Evolutionary conservation across 2,797 vertebrate genomes (phyloP).

Genomic region (Pipistrellus pygmaeus): DNA sequence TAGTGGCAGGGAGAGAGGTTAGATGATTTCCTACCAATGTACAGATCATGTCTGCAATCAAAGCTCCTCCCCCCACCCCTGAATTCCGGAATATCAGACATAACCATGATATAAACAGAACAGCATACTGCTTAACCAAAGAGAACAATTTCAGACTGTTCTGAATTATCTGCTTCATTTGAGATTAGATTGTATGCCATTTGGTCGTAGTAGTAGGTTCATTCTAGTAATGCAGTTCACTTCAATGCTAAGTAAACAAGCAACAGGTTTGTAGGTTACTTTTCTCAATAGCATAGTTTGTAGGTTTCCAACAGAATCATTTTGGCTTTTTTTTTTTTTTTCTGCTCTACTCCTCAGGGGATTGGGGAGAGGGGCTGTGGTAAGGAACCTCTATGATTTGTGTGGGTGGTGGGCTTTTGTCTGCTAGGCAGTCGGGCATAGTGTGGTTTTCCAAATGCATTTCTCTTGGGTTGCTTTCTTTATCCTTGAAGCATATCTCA

Average conservation of each 20-base stretch:
- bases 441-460: background rate
- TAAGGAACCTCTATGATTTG: background rate
- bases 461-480: background rate
- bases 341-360: background rate
- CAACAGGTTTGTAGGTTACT: background rate
- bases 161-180: conserved; percentile 56
- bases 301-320: background rate
- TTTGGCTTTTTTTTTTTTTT: background rate
- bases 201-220: background rate
- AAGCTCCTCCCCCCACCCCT: background rate
- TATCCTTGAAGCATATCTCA: background rate
- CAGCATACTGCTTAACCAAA: background rate
- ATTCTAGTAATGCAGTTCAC: background rate
- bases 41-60: background rate
- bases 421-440: background rate
- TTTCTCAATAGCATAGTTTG: background rate
- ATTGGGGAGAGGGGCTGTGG: background rate
- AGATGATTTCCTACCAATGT: conserved; percentile 3
- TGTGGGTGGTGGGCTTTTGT: conserved; percentile 33
- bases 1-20: background rate
- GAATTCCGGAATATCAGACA: conserved; percentile 40
- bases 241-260: background rate
- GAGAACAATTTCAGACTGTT: conserved; percentile 49
- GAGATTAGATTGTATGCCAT: background rate
- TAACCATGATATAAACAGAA: conserved; percentile 3